A percentile compares a stretch with the other conserved stretches of the same genome.
These are phyloP conservation scores for Andrena bicolor DNA, from an alignment of 2,888 invertebrate genomes.

Conservation along the genomic window DNA sequence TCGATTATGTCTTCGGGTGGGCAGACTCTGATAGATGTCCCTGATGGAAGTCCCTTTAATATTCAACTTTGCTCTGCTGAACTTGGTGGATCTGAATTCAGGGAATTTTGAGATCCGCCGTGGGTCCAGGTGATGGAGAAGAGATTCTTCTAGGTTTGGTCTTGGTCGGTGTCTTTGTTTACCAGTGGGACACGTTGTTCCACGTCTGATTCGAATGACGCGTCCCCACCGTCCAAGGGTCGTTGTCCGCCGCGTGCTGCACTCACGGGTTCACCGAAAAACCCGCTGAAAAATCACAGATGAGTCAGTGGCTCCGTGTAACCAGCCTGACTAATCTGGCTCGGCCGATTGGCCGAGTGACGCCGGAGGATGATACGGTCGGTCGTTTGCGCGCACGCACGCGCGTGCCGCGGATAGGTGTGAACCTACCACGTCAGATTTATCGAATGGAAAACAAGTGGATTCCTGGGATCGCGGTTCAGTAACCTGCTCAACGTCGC, in stretches of 20 bases:
- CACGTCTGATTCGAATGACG: no score
- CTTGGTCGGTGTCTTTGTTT: no score
- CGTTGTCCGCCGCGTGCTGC: neutral
- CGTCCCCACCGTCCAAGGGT: neutral
- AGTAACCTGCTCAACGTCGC: slow-evolving; percentile 55
- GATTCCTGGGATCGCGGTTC: slow-evolving; percentile 64
- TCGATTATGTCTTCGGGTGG: no score
- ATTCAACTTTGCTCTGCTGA: no score
- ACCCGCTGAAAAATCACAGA: slow-evolving; percentile 14
- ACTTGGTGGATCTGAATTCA: no score
- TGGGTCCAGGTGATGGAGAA: no score
- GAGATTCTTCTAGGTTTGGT: no score
- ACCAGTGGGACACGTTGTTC: no score
- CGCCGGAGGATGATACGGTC: slow-evolving; percentile 48
- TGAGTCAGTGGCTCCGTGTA: slow-evolving; percentile 47
- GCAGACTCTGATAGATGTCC: no score
- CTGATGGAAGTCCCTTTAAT: no score
- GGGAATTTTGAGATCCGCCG: no score
- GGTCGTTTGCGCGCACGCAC: slow-evolving; percentile 43
- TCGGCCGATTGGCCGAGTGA: slow-evolving; percentile 60
- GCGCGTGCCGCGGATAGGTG: slow-evolving; percentile 54
- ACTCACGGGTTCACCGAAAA: neutral
- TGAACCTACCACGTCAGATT: slow-evolving; percentile 49
- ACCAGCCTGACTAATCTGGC: slow-evolving; percentile 50
- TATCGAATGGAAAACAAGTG: slow-evolving; percentile 62